Evolutionary conservation across 1,140 invertebrate genomes (phyloP).

Genomic region (Carcinoscorpius rotundicauda): DNA sequence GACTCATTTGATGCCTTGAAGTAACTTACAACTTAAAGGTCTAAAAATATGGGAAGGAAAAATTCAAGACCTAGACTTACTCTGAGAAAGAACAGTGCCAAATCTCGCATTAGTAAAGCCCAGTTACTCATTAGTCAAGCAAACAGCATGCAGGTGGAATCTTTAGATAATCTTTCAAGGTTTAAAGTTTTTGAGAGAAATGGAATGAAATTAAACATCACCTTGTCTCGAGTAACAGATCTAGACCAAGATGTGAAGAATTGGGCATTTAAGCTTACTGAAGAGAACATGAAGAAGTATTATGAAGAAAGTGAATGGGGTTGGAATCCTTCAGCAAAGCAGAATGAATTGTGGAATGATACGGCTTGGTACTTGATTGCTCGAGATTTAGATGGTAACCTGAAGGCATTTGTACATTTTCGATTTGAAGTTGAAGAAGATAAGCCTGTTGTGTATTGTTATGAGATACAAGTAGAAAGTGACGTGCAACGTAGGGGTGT

Average conservation of each 20-base stretch:
- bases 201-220: too few relatives aligned
- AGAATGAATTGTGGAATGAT: conserved; percentile 22
- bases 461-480: conserved; percentile 23
- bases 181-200: too few relatives aligned
- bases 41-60: too few relatives aligned
- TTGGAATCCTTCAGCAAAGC: conserved; percentile 24
- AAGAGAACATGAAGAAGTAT: conserved; percentile 24
- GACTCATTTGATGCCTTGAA: too few relatives aligned
- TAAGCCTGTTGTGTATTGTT: conserved; percentile 23
- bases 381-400: conserved; percentile 8
- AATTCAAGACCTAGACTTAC: too few relatives aligned
- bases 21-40: too few relatives aligned
- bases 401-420: conserved; percentile 25
- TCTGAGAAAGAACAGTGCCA: too few relatives aligned
- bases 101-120: too few relatives aligned
- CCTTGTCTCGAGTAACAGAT: neutral
- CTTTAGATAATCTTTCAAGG: too few relatives aligned
- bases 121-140: too few relatives aligned
- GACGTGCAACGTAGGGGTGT: conserved; percentile 21
- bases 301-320: conserved; percentile 26
- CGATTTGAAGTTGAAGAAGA: conserved; percentile 24
- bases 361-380: conserved; percentile 24
- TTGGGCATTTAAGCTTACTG: conserved; percentile 22
- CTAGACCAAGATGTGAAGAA: conserved; percentile 10
- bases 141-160: too few relatives aligned